Evolutionary conservation across 2,888 invertebrate genomes (phyloP).

Genomic region (Lasioglossum calceatum): DNA sequence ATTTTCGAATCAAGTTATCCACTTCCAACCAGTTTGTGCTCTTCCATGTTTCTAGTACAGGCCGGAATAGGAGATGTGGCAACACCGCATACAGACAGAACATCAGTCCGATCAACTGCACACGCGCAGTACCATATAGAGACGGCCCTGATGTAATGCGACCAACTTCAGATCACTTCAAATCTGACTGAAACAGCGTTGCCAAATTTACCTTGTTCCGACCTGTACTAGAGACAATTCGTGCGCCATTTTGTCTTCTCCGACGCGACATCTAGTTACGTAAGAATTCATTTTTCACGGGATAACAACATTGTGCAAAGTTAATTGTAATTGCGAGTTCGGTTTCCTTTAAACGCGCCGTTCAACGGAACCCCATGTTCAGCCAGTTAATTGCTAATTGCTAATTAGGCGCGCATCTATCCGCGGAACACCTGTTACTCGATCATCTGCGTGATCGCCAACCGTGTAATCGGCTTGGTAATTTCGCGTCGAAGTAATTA

Average conservation of each 20-base stretch:
- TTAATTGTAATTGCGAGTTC: neutral
- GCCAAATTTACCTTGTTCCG: too few species aligned
- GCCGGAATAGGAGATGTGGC: too few species aligned
- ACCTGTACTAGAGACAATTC: neutral
- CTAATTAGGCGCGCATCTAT: neutral
- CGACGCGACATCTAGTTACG: neutral
- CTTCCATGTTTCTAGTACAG: too few species aligned
- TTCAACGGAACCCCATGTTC: neutral
- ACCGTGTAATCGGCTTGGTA: neutral
- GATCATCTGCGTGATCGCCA: neutral
- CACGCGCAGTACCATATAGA: too few species aligned
- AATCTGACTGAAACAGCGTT: too few species aligned
- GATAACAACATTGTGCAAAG: neutral
- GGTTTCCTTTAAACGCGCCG: neutral
- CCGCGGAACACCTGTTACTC: neutral
- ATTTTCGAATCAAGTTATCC: too few species aligned
- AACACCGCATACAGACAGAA: too few species aligned
- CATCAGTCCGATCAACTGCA: too few species aligned
- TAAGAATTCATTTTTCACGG: neutral
- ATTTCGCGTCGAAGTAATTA: slow-evolving; percentile 19
- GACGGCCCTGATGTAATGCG: too few species aligned
- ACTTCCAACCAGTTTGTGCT: too few species aligned
- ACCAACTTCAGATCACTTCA: too few species aligned
- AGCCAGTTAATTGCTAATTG: neutral
- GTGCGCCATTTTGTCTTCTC: neutral